Conservation (phyloP, 2,113 vertebrate species). For the Microcebus murinus region DNA sequence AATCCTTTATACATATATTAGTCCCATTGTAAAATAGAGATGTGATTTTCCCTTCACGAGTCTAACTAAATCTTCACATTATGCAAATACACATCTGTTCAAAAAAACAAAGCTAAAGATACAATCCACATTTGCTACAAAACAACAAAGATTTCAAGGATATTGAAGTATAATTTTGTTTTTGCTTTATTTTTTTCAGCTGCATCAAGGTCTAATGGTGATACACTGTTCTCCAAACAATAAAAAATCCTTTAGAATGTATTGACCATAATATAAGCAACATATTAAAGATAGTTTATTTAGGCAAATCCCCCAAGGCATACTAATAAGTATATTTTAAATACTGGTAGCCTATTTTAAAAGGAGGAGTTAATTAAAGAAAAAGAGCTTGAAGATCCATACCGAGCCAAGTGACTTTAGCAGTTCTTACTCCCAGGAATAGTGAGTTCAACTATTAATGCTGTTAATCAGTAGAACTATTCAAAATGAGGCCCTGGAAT, state of each 20-base stretch:
- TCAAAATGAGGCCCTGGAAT: not conserved
- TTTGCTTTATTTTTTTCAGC: slow-evolving; percentile 77
- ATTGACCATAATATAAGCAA: not conserved
- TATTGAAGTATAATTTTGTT: slow-evolving; percentile 74
- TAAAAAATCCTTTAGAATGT: not conserved
- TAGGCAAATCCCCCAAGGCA: not conserved
- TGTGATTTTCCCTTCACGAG: slow-evolving; percentile 81
- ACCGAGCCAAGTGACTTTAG: not conserved
- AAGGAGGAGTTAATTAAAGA: not conserved
- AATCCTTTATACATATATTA: slow-evolving; percentile 82
- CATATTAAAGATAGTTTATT: slow-evolving; percentile 25
- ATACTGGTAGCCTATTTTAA: not conserved
- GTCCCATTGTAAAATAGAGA: slow-evolving; percentile 78
- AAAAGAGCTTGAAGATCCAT: not conserved
- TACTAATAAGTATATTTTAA: slow-evolving; percentile 32
- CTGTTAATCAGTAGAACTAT: not conserved
- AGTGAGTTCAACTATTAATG: not conserved
- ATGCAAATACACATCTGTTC: slow-evolving; percentile 86
- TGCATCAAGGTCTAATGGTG: slow-evolving; percentile 62
- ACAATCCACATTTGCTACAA: slow-evolving; percentile 74
- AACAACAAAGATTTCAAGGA: slow-evolving; percentile 76
- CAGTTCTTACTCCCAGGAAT: not conserved
- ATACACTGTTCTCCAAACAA: slow-evolving; percentile 22
- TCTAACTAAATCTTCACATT: slow-evolving; percentile 83
- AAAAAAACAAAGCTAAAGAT: slow-evolving; percentile 80